Percentiles rank a stretch among this genome's conserved stretches.
Conservation (phyloP, 2,888 invertebrate genomes). For the Ephialtes manifestator region DNA sequence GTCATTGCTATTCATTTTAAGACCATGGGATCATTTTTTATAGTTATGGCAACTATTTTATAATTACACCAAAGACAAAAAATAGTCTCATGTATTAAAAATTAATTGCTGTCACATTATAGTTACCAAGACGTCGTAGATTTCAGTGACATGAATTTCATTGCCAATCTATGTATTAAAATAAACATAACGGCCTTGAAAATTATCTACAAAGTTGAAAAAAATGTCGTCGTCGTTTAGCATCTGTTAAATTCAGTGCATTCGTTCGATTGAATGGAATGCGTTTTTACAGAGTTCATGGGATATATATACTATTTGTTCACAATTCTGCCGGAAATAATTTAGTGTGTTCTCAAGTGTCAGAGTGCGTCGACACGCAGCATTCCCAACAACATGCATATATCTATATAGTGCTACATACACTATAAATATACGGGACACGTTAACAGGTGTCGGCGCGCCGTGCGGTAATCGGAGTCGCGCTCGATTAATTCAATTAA, state of each 20-base stretch:
- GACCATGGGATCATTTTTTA: no score
- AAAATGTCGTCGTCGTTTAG: background rate
- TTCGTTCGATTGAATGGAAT: background rate
- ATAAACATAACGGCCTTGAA: background rate
- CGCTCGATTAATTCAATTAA: constrained; percentile 67
- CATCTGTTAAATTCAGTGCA: background rate
- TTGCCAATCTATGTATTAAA: background rate
- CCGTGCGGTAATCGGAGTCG: constrained; percentile 58
- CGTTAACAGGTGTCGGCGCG: constrained; percentile 65
- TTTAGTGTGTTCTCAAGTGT: constrained; percentile 25
- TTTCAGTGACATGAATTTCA: background rate
- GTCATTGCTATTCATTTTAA: no score
- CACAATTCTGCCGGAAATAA: constrained; percentile 21
- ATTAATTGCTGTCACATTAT: no score
- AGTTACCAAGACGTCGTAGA: background rate
- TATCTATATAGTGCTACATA: background rate
- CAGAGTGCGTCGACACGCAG: constrained; percentile 22
- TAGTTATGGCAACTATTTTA: no score
- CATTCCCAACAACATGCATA: background rate
- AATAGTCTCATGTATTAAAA: no score
- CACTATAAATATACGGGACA: constrained; percentile 33
- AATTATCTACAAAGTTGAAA: background rate
- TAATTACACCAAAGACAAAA: no score
- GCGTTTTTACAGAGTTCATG: background rate
- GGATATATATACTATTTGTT: background rate